Base-by-base conservation (phyloP, 2,113 vertebrate species). In the Hassar affinis region DNA sequence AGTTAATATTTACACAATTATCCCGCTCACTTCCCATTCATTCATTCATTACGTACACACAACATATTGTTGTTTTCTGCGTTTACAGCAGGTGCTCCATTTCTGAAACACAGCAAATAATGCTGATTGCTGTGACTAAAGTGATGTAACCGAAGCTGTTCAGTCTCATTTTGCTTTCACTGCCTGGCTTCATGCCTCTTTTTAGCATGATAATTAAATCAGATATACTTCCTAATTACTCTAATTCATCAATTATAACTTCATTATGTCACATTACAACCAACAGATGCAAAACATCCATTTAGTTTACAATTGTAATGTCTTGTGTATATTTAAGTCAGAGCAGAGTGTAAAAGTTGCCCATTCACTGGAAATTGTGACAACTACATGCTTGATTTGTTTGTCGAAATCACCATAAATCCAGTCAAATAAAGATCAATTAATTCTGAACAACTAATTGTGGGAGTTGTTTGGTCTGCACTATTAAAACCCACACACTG, bases 381-480 rank as follows among this genome's bases (percentile, higher is more conserved):
- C 80, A 93, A 93, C 93, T 94, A 90, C 92, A 92, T 89, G 90
- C 89, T 92, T 95, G 90, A 95, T 96, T 94, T 94, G 90, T 94
- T 93, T 95, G 90, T 87, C 93, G 94, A 95, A 95, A 96, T 97
- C 94, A 94, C 92, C 86, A 89, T 90, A 94, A 94, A 95, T 94
- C 93, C 93, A 92, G 92, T 95, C 95, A 96, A 95, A 96, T 95
- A 95, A 91, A 95, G 90, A 89, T 94, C 91, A 94, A 95, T 96
- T 95, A 93, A 95, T 95, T 95, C 94, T 94, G 93, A 95, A 93
- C 95, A 95, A 93, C 93, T 93, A 93, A 91, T 90, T 56, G 84
- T 94, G 93, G 92, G 95, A 93, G 90, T 88, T 80, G 85, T 78
- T 76, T 75, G 83, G 85, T 88, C 82, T 66, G 30, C 71, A 86